These are phyloP conservation scores for Caracal caracal DNA, from an alignment of 2,113 vertebrate species.

Conservation along the genomic window DNA sequence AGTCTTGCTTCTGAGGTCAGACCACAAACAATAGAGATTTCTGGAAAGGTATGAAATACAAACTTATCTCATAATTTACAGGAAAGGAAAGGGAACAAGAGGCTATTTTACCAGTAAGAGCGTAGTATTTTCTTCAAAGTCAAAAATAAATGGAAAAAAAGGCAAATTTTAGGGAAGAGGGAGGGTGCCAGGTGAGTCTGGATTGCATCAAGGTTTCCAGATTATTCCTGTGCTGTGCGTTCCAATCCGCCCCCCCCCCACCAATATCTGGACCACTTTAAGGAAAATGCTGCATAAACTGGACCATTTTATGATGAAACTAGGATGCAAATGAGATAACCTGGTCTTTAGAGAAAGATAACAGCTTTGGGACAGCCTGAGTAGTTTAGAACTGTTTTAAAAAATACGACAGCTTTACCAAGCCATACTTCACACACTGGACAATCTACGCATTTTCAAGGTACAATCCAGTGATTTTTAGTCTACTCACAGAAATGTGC, in stretches of 20 bases:
- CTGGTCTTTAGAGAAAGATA: not conserved
- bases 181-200: conserved; percentile 66
- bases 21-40: conserved; percentile 74
- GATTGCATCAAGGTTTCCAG: conserved; percentile 51
- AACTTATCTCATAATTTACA: conserved; percentile 74
- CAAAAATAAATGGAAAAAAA: conserved; percentile 64
- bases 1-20: conserved; percentile 75
- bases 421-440: not conserved
- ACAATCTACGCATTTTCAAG: not conserved
- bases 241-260: conserved; percentile 24
- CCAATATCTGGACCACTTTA: conserved; percentile 38
- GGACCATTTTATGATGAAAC: conserved; percentile 24
- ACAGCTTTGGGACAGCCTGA: not conserved
- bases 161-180: conserved; percentile 45
- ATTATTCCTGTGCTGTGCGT: not conserved
- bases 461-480: not conserved
- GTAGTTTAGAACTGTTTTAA: not conserved
- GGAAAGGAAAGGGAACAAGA: conserved; percentile 74
- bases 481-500: not conserved
- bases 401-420: not conserved
- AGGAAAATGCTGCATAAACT: conserved; percentile 60
- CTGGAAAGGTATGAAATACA: conserved; percentile 78
- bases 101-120: conserved; percentile 67
- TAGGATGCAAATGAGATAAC: conserved; percentile 31
- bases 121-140: conserved; percentile 60